Conservation (phyloP, 2,888 invertebrate genomes). For the Athalia rosae region DNA sequence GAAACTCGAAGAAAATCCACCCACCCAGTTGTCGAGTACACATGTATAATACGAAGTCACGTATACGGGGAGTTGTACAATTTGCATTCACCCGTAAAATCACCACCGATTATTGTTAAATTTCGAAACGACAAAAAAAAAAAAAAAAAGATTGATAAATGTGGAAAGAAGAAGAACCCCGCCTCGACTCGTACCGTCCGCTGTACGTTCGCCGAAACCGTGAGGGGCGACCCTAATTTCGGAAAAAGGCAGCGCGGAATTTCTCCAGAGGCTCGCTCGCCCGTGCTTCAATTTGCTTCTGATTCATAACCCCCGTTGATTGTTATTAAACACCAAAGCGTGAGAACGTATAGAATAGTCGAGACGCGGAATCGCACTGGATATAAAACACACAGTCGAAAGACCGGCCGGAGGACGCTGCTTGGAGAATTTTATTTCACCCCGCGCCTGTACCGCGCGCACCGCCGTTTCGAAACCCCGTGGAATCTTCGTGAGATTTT, state of each 20-base stretch:
- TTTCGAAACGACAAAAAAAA: too few species aligned
- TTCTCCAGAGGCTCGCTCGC: conserved; percentile 16
- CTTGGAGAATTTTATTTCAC: too few species aligned
- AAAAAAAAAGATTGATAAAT: too few species aligned
- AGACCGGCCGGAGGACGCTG: neutral
- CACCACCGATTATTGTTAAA: neutral
- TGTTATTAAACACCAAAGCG: conserved; percentile 7
- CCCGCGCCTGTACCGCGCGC: too few species aligned
- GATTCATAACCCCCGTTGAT: conserved; percentile 7
- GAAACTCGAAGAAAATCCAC: conserved; percentile 11
- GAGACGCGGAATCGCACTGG: neutral
- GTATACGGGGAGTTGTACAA: neutral
- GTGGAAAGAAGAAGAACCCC: too few species aligned
- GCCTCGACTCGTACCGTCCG: too few species aligned
- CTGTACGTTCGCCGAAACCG: too few species aligned
- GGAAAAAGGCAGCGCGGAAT: neutral
- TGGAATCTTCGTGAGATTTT: too few species aligned
- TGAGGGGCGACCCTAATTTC: conserved; percentile 16
- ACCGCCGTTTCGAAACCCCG: too few species aligned
- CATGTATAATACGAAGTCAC: too few species aligned
- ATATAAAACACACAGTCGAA: neutral
- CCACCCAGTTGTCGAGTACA: conserved; percentile 23
- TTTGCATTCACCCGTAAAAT: conserved; percentile 18
- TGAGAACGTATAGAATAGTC: too few species aligned
- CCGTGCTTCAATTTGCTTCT: neutral